phyloP scores from a whole-genome alignment of 2,113 vertebrate species.

The Corvus moneduloides region DNA sequence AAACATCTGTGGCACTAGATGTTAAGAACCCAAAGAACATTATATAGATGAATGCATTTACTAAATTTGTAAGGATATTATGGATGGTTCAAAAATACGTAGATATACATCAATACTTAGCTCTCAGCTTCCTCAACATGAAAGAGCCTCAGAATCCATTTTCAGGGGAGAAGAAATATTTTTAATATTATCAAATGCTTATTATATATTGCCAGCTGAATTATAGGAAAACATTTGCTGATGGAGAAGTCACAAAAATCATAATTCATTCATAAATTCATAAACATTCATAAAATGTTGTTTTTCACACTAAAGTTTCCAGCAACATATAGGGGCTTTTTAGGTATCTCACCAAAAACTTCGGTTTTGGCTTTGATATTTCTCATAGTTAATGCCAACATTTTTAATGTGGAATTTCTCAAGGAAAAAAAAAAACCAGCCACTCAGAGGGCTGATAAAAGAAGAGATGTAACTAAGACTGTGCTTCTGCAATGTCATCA shows the following conservation, averaged over 20 bases:
- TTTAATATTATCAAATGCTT: not conserved
- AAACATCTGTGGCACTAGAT: not conserved
- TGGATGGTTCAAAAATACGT: not conserved
- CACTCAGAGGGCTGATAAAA: not conserved
- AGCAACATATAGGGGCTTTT: rapidly evolving
- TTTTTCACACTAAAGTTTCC: not conserved
- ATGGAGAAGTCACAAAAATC: not conserved
- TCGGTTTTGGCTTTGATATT: not conserved
- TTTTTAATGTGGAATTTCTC: not conserved
- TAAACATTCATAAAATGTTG: not conserved
- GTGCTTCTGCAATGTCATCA: not conserved
- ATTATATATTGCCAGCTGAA: not conserved
- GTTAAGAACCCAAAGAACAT: not conserved
- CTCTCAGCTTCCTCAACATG: not conserved
- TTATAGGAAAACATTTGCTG: not conserved
- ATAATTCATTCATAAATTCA: too few relatives aligned
- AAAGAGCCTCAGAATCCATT: not conserved
- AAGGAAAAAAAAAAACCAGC: not conserved
- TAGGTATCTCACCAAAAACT: not conserved
- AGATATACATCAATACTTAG: not conserved
- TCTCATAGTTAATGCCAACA: not conserved
- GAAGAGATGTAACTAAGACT: not conserved
- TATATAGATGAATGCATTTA: not conserved
- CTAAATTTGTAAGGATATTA: not conserved
- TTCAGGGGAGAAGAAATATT: not conserved